Conservation (phyloP, 2,888 invertebrate species). For the Spodoptera exigua region DNA sequence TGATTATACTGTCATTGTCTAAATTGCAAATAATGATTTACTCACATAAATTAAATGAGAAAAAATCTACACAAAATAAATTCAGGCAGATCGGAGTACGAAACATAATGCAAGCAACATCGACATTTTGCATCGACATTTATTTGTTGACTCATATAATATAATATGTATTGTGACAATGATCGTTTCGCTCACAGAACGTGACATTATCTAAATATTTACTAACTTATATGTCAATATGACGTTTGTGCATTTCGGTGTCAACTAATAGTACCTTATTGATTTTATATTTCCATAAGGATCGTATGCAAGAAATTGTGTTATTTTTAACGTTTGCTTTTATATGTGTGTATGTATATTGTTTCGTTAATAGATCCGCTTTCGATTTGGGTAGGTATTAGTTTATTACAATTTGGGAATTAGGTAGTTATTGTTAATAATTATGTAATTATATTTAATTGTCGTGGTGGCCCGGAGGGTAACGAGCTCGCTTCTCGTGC, state of each 20-base stretch:
- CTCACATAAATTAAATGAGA: too few relatives aligned
- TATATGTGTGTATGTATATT: not conserved
- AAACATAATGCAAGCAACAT: conserved; percentile 29
- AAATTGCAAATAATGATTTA: too few relatives aligned
- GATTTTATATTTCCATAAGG: conserved; percentile 37
- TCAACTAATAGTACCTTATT: conserved; percentile 35
- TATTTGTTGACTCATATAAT: conserved; percentile 38
- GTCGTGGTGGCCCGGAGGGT: too few relatives aligned
- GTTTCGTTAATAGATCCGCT: not conserved
- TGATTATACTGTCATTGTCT: too few relatives aligned
- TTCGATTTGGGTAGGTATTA: too few relatives aligned
- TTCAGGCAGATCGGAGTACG: not conserved
- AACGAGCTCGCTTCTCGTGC: too few relatives aligned
- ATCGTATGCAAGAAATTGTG: not conserved
- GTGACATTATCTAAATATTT: conserved; percentile 48
- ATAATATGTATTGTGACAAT: conserved; percentile 23
- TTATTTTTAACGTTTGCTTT: not conserved
- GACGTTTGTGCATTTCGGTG: conserved; percentile 40
- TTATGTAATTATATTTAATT: too few relatives aligned
- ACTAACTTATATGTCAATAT: conserved; percentile 39
- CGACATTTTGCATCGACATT: conserved; percentile 42
- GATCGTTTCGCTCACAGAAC: conserved; percentile 29
- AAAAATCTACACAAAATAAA: too few relatives aligned
- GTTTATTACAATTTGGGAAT: too few relatives aligned
- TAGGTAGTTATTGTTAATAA: too few relatives aligned